These are phyloP conservation scores for Typhlichthys eigenmanni DNA, from an alignment of 2,797 vertebrate genomes.

Conservation along the genomic window DNA sequence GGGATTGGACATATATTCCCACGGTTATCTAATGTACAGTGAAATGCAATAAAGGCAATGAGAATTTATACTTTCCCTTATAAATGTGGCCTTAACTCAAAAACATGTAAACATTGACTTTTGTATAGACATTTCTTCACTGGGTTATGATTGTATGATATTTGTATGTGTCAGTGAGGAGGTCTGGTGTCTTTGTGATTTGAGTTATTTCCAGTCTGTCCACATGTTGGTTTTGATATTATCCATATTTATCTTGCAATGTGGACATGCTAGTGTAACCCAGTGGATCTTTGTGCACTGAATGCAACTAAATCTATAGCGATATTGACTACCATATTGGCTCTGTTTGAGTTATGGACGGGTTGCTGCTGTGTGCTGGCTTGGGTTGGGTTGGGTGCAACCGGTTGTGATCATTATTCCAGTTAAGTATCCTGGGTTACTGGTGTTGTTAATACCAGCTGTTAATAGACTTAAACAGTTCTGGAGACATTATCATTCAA, in stretches of 20 bases:
- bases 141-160: slow-evolving; percentile 59
- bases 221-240: slow-evolving; percentile 38
- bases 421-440: slow-evolving; percentile 23
- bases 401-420: slow-evolving; percentile 9
- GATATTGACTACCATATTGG: slow-evolving; percentile 60
- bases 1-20: slow-evolving; percentile 41
- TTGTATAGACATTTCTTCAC: slow-evolving; percentile 64
- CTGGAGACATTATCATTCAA: slow-evolving; percentile 8
- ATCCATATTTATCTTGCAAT: slow-evolving; percentile 31
- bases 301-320: slow-evolving; percentile 23
- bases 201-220: slow-evolving; percentile 38
- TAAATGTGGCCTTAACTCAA: slow-evolving; percentile 75
- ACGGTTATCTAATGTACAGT: slow-evolving; percentile 37
- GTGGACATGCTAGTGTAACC: slow-evolving; percentile 31
- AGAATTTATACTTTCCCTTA: slow-evolving; percentile 56
- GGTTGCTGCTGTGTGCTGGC: slow-evolving; percentile 57
- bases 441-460: slow-evolving; percentile 5
- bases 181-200: slow-evolving; percentile 56
- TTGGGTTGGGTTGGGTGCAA: slow-evolving; percentile 28
- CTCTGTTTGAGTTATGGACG: slow-evolving; percentile 34
- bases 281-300: slow-evolving; percentile 34
- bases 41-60: slow-evolving; percentile 67
- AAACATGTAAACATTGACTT: slow-evolving; percentile 51
- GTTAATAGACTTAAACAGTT: slow-evolving; percentile 17
- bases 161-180: slow-evolving; percentile 58